A percentile compares a stretch with the other conserved stretches of the same genome.
Evolutionary conservation across 2,797 vertebrate species (phyloP).

Genomic region (Erethizon dorsatum): DNA sequence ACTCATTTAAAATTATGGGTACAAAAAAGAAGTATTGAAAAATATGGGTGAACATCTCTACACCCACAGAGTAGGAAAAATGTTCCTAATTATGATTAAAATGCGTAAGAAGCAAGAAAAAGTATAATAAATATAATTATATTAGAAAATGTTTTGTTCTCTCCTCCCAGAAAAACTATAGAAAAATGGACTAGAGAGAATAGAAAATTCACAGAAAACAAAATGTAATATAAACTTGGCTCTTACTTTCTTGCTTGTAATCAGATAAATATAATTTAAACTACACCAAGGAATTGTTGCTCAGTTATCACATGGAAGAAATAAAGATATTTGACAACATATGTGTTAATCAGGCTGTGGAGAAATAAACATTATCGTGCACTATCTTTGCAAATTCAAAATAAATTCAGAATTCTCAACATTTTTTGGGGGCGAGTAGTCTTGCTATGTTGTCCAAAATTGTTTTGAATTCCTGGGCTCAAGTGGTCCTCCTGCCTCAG

Average conservation of each 20-base stretch:
- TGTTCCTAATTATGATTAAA: conserved; percentile 3
- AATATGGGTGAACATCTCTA: conserved; percentile 34
- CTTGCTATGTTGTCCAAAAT: neutral
- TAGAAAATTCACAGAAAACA: neutral
- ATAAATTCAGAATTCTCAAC: neutral
- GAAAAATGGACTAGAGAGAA: neutral
- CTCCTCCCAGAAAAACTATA: neutral
- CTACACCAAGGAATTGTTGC: no score
- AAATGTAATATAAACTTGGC: neutral
- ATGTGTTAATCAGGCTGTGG: neutral
- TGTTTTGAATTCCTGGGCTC: neutral
- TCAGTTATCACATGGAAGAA: neutral
- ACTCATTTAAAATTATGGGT: conserved; percentile 43
- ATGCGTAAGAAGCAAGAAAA: neutral
- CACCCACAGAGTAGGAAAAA: conserved; percentile 1
- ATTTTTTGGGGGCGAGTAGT: neutral
- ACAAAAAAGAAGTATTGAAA: neutral
- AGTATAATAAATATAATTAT: neutral
- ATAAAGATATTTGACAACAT: neutral
- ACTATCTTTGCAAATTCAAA: neutral
- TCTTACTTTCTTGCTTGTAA: neutral
- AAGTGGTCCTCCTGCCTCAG: neutral
- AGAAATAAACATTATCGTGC: neutral
- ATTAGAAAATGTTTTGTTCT: neutral
- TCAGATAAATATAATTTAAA: conserved; percentile 17